A percentile compares a stretch with the other conserved stretches of the same genome.
Evolutionary conservation across 2,113 vertebrate genomes (phyloP).

Genomic region (Pipa parva): DNA sequence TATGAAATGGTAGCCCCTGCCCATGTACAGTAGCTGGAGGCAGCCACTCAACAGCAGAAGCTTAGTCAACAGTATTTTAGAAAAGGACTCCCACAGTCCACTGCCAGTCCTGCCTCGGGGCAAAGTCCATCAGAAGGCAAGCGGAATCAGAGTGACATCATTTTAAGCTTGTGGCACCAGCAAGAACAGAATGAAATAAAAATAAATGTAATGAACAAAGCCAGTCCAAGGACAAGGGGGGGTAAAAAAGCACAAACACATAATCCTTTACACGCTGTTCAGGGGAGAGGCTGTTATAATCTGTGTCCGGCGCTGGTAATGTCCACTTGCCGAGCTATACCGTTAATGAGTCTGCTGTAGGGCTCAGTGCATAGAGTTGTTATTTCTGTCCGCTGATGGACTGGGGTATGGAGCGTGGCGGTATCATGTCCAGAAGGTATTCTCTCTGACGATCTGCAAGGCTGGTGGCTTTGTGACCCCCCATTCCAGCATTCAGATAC

Average conservation of each 20-base stretch:
- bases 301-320: background rate
- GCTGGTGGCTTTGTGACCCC: constrained; percentile 87
- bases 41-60: too few species aligned
- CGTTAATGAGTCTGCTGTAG: constrained; percentile 85
- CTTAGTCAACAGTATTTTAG: too few species aligned
- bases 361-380: constrained; percentile 49
- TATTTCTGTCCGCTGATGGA: constrained; percentile 96
- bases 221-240: constrained; percentile 4
- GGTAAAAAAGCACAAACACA: constrained; percentile 27
- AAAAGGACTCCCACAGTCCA: background rate
- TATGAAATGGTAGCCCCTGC: too few species aligned
- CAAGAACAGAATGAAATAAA: constrained; percentile 3
- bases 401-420: constrained; percentile 94
- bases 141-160: background rate
- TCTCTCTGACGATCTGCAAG: constrained; percentile 93
- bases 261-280: constrained; percentile 21
- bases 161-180: constrained; percentile 4
- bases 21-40: too few species aligned
- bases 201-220: constrained; percentile 15
- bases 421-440: constrained; percentile 97
- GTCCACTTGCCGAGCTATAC: constrained; percentile 24
- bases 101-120: background rate
- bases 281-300: background rate
- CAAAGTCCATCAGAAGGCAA: background rate
- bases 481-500: constrained; percentile 90